Conservation (phyloP, 2,797 vertebrate species). For the Pristis pectinata region DNA sequence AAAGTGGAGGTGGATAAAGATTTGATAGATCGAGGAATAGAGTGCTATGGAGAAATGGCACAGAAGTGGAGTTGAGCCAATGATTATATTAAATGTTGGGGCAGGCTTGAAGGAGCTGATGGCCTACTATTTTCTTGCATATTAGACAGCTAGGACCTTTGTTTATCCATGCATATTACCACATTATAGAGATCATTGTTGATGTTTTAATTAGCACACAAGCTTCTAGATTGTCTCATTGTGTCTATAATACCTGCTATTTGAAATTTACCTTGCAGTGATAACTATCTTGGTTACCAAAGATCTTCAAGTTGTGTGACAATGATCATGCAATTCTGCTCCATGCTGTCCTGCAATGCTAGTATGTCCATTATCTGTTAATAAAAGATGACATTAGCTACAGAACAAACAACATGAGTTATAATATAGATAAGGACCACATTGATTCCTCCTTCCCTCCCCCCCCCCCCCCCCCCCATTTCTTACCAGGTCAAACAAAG, state of each 20-base stretch:
- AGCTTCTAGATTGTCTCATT: not conserved
- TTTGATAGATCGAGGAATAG: too few relatives aligned
- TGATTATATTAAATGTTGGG: too few relatives aligned
- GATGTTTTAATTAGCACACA: not conserved
- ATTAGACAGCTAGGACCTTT: not conserved
- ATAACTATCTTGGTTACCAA: not conserved
- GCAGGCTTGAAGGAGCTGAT: too few relatives aligned
- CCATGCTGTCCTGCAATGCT: not conserved
- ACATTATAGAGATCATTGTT: not conserved
- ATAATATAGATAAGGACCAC: not conserved
- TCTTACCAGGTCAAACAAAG: constrained; percentile 40
- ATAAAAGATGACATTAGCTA: not conserved
- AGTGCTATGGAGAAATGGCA: too few relatives aligned
- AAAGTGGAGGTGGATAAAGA: too few relatives aligned
- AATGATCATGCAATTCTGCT: not conserved
- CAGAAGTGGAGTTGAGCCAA: too few relatives aligned
- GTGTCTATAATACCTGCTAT: not conserved
- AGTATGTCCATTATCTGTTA: not conserved
- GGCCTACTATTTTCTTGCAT: too few relatives aligned
- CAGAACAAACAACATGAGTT: not conserved
- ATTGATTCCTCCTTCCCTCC: too few relatives aligned
- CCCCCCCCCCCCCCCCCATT: too few relatives aligned
- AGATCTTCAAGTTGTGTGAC: not conserved
- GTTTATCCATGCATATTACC: not conserved
- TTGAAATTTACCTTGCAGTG: not conserved